These are phyloP conservation scores for Doris montereyensis DNA, from an alignment of 2,888 invertebrate species.

Conservation along the genomic window DNA sequence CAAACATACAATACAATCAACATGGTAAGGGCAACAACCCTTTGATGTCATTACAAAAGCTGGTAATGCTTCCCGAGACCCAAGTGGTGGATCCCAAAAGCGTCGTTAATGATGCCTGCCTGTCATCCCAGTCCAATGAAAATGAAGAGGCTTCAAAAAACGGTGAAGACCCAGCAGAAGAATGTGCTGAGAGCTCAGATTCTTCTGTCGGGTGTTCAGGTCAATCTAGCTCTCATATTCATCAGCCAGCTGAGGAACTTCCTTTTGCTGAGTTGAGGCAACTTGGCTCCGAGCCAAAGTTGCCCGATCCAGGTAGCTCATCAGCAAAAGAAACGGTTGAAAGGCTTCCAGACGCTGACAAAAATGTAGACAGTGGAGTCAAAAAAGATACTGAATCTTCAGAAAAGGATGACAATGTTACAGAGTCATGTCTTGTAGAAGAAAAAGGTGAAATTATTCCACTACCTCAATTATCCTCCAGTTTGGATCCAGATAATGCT, in stretches of 20 bases:
- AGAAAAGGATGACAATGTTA: too few species aligned
- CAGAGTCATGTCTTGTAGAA: too few species aligned
- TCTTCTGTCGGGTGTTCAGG: constrained; percentile 48
- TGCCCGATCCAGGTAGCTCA: background rate
- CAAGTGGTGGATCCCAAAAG: constrained; percentile 69
- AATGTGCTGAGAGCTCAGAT: constrained; percentile 45
- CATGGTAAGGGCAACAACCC: constrained; percentile 52
- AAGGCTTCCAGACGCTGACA: background rate
- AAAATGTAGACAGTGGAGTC: background rate
- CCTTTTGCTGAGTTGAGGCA: too few species aligned
- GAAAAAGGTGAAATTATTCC: too few species aligned
- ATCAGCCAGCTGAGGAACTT: too few species aligned
- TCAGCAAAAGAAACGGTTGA: background rate
- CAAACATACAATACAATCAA: constrained; percentile 1
- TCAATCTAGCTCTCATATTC: constrained; percentile 36
- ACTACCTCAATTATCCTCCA: too few species aligned
- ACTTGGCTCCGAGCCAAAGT: too few species aligned
- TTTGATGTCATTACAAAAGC: constrained; percentile 66
- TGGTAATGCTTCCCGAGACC: constrained; percentile 65
- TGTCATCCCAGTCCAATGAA: constrained; percentile 46
- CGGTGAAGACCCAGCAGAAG: constrained; percentile 54
- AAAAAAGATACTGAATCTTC: background rate
- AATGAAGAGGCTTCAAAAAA: constrained; percentile 58
- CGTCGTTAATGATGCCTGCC: constrained; percentile 67
- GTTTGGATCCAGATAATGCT: too few species aligned